A percentile compares a stretch with the other conserved stretches of the same genome.
These are phyloP conservation scores for Drosophila orosa DNA, from an alignment of 1,140 invertebrate genomes.

Conservation along the genomic window DNA sequence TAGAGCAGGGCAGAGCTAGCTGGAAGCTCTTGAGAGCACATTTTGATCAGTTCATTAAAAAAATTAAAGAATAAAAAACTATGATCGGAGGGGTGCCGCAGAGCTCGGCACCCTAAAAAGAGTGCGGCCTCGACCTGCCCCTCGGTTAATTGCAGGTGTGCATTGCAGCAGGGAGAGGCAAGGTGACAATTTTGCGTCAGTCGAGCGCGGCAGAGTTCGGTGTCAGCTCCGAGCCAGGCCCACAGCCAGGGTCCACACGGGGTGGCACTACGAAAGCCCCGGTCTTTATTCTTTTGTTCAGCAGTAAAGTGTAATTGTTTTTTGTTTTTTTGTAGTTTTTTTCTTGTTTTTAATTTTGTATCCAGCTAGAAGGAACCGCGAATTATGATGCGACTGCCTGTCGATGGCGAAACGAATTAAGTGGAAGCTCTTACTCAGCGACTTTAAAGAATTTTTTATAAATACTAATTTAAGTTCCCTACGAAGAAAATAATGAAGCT, in stretches of 20 bases:
- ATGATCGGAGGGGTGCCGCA: conserved; percentile 41
- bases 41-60: conserved; percentile 78
- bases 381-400: conserved; percentile 68
- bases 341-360: conserved; percentile 19
- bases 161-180: conserved; percentile 65
- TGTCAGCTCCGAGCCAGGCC: conserved; percentile 34
- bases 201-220: conserved; percentile 67
- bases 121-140: conserved; percentile 45
- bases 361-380: conserved; percentile 35
- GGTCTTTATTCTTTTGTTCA: conserved; percentile 2
- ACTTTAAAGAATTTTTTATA: not conserved
- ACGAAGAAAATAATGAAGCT: too few species aligned
- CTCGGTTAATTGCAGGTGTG: conserved; percentile 75
- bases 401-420: conserved; percentile 54
- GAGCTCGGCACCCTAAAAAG: conserved; percentile 27
- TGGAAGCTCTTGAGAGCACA: conserved; percentile 39
- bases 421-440: conserved; percentile 18
- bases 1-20: not conserved
- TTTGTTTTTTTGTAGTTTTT: conserved; percentile 21
- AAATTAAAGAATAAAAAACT: conserved; percentile 42
- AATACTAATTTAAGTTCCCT: too few species aligned
- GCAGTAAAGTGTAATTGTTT: conserved; percentile 67
- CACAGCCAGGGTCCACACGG: conserved; percentile 31
- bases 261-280: conserved; percentile 36
- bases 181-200: conserved; percentile 80